phyloP scores from a whole-genome alignment of 2,113 vertebrate genomes.

The Gopherus flavomarginatus region DNA sequence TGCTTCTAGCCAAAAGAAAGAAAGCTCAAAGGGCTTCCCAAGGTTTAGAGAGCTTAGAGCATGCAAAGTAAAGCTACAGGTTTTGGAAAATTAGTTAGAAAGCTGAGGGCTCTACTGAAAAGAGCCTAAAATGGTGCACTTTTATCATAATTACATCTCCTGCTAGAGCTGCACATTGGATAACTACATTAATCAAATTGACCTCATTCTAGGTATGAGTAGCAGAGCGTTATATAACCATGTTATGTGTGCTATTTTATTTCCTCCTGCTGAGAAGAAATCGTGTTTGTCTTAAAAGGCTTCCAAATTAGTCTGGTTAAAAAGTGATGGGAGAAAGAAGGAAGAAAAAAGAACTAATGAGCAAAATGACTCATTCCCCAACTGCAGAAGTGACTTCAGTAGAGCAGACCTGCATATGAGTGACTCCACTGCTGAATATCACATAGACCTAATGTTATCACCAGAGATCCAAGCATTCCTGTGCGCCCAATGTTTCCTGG shows the following conservation, averaged over 20 bases:
- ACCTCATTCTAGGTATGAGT: slow-evolving; percentile 57
- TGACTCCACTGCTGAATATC: background rate
- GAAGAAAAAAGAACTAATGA: slow-evolving; percentile 53
- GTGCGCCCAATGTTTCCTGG: background rate
- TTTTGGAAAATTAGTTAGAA: slow-evolving; percentile 5
- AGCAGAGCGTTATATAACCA: slow-evolving; percentile 63
- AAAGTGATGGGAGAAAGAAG: slow-evolving; percentile 33
- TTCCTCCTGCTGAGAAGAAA: slow-evolving; percentile 64
- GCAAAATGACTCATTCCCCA: slow-evolving; percentile 54
- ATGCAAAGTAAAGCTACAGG: background rate
- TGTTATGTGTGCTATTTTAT: slow-evolving; percentile 71
- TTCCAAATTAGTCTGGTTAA: slow-evolving; percentile 60
- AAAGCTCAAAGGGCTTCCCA: background rate
- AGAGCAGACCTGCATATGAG: slow-evolving; percentile 15
- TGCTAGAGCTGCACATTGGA: slow-evolving; percentile 65
- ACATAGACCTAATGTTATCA: slow-evolving; percentile 24
- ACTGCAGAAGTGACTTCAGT: slow-evolving; percentile 18
- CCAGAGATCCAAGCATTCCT: slow-evolving; percentile 11
- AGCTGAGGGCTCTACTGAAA: background rate
- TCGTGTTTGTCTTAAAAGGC: slow-evolving; percentile 55
- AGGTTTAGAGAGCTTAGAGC: slow-evolving; percentile 5
- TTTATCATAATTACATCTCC: slow-evolving; percentile 31
- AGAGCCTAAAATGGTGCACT: background rate
- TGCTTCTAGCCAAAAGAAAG: background rate
- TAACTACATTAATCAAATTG: slow-evolving; percentile 74